phyloP scores from a whole-genome alignment of 2,113 vertebrate species.

The Mustela nigripes region DNA sequence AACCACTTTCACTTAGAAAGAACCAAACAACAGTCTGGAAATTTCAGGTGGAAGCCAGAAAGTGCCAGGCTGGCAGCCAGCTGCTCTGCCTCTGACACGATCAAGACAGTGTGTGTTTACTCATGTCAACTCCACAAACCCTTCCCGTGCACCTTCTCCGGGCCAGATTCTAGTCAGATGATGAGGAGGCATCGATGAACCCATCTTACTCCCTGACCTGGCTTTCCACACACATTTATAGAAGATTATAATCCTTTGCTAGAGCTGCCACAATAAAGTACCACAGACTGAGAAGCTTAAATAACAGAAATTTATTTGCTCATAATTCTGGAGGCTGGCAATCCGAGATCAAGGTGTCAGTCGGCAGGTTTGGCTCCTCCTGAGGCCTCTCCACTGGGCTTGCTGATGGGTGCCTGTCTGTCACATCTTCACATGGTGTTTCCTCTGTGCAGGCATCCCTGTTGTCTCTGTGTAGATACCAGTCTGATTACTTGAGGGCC shows the following conservation, averaged over 20 bases:
- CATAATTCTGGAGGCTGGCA: neutral
- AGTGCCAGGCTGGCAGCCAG: constrained; percentile 27
- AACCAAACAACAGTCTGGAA: constrained; percentile 55
- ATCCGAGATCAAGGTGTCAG: neutral
- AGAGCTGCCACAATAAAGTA: neutral
- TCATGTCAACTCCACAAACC: neutral
- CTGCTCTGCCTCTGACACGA: neutral
- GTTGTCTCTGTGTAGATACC: neutral
- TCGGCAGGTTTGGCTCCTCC: neutral
- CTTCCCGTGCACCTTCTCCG: neutral
- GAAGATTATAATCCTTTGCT: neutral
- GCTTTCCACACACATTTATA: neutral
- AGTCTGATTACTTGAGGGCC: neutral
- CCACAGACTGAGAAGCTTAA: neutral
- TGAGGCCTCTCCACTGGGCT: neutral
- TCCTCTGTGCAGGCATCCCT: neutral
- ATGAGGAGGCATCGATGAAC: neutral
- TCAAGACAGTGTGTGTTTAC: constrained; percentile 61
- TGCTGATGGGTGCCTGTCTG: neutral
- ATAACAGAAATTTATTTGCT: neutral
- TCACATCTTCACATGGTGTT: neutral
- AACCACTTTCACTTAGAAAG: neutral
- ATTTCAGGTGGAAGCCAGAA: constrained; percentile 58
- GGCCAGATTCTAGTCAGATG: neutral
- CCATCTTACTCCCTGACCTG: neutral